These are phyloP conservation scores for Fragum whitleyi DNA, from an alignment of 2,888 invertebrate genomes.

Conservation along the genomic window DNA sequence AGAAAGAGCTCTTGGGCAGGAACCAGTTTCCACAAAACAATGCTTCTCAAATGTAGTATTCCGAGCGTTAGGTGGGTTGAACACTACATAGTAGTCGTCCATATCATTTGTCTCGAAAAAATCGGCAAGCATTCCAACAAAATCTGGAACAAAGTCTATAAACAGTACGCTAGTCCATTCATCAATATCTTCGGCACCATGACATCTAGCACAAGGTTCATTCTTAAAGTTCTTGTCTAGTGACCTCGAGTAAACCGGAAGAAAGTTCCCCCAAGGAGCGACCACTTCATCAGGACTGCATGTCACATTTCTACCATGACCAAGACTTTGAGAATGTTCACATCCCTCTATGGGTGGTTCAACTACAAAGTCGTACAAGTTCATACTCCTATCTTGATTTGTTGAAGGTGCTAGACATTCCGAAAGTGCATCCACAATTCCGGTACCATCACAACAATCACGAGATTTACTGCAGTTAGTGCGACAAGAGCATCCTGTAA, in stretches of 20 bases:
- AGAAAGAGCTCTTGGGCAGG: neutral
- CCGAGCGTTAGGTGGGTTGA: neutral
- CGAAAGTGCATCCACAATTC: too few species aligned
- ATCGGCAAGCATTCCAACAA: neutral
- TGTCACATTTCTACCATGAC: too few species aligned
- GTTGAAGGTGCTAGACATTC: neutral
- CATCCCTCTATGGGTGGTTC: neutral
- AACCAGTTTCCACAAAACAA: neutral
- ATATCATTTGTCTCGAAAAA: neutral
- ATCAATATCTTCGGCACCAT: neutral
- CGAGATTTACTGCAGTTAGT: neutral
- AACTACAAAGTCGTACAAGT: neutral
- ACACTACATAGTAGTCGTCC: neutral
- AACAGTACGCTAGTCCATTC: neutral
- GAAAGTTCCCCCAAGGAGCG: conserved; percentile 5
- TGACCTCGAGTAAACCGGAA: conserved; percentile 9
- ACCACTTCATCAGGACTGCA: conserved; percentile 1
- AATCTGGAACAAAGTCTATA: neutral
- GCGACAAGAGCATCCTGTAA: conserved; percentile 2
- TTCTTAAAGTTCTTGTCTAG: conserved; percentile 12
- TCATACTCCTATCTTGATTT: neutral
- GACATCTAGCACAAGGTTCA: neutral
- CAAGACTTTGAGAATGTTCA: too few species aligned
- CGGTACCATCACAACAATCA: neutral
- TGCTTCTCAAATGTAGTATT: neutral